Percentiles rank a stretch among this genome's conserved stretches.
Conservation (phyloP, 2,113 vertebrate genomes). For the Alexandromys fortis region DNA sequence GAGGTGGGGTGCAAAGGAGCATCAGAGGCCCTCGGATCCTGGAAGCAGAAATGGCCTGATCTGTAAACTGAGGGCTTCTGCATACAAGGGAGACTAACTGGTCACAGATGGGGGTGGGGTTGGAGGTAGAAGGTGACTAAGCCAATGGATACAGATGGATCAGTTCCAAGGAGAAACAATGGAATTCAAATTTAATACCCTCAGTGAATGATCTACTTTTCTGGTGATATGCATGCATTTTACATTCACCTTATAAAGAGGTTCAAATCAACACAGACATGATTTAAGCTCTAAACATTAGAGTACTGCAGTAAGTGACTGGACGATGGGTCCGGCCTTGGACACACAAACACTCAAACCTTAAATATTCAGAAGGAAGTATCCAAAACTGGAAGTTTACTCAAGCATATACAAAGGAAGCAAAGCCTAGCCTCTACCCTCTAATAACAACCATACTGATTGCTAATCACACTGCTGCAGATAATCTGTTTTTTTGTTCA, state of each 20-base stretch:
- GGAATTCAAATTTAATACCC: background rate
- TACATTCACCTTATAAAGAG: background rate
- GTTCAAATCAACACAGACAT: background rate
- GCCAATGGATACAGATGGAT: background rate
- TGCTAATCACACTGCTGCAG: background rate
- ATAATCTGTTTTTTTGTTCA: background rate
- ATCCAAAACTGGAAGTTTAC: background rate
- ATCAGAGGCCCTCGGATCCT: too few relatives aligned
- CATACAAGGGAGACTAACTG: background rate
- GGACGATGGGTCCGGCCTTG: background rate
- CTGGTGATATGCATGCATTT: background rate
- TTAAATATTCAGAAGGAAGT: background rate
- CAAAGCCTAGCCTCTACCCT: background rate
- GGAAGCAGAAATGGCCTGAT: background rate
- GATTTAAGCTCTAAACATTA: background rate
- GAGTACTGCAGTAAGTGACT: background rate
- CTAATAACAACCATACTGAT: background rate
- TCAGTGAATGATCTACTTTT: background rate
- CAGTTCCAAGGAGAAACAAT: background rate
- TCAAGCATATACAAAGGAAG: background rate
- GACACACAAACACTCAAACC: background rate
- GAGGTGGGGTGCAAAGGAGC: fast-evolving
- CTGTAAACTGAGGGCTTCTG: background rate
- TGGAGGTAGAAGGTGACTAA: background rate
- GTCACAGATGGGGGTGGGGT: background rate